Percentiles rank a stretch among this genome's conserved stretches.
Conservation (phyloP, 2,113 vertebrate genomes). For the Capreolus pygargus region DNA sequence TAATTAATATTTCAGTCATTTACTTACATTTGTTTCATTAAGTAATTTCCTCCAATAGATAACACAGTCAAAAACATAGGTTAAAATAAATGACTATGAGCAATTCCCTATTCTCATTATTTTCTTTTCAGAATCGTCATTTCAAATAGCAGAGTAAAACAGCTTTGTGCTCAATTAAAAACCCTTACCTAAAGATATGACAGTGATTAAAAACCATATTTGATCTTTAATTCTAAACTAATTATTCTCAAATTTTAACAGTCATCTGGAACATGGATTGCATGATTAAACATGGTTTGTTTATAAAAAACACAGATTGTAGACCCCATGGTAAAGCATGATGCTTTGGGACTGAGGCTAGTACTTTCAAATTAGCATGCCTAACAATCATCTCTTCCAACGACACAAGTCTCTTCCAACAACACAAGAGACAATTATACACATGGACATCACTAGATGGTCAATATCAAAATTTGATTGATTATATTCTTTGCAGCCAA, state of each 20-base stretch:
- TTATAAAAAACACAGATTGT: neutral
- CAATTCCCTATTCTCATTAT: neutral
- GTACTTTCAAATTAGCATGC: neutral
- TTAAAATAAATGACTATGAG: neutral
- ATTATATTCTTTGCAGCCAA: neutral
- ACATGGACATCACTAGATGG: neutral
- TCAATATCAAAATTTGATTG: neutral
- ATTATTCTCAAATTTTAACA: neutral
- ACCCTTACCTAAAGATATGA: neutral
- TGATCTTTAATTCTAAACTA: neutral
- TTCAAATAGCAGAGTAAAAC: neutral
- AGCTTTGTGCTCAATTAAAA: neutral
- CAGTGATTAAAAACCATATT: neutral
- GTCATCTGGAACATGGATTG: neutral
- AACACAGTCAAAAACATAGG: neutral
- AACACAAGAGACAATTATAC: rapidly evolving
- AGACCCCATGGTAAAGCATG: neutral
- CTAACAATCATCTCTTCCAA: neutral
- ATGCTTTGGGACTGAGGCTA: neutral
- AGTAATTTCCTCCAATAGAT: neutral
- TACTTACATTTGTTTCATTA: neutral
- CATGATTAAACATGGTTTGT: neutral
- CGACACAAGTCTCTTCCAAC: neutral
- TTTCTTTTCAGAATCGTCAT: neutral
- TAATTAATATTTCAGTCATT: neutral